Conservation (phyloP, 35 echinoderm and acorn worm genomes). For the Heliocidaris tuberculata region DNA sequence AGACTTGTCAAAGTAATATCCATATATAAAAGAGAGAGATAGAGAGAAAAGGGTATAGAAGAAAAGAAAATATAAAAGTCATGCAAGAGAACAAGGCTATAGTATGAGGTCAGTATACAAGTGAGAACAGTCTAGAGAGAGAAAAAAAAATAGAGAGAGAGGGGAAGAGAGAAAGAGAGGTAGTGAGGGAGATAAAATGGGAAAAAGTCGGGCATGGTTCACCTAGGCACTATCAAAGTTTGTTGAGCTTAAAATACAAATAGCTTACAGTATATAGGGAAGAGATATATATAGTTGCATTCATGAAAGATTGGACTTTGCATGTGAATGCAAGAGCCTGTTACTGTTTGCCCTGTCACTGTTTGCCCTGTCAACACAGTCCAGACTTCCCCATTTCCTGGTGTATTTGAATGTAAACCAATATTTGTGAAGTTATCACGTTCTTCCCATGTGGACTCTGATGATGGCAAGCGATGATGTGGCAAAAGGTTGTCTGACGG, state of each 20-base stretch:
- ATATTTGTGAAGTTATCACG: slow-evolving; percentile 11
- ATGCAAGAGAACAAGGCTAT: too few relatives aligned
- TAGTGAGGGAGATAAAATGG: neutral
- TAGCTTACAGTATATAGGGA: neutral
- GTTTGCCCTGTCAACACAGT: neutral
- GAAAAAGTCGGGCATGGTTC: neutral
- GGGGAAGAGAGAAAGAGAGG: neutral
- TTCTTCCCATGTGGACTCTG: neutral
- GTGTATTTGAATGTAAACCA: neutral
- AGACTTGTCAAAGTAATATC: neutral
- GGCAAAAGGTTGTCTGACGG: neutral
- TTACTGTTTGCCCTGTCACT: slow-evolving; percentile 8
- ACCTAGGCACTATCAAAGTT: neutral
- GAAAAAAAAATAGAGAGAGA: too few relatives aligned
- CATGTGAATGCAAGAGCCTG: neutral
- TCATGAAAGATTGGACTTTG: slow-evolving; percentile 1
- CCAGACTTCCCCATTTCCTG: neutral
- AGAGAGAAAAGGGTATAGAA: neutral
- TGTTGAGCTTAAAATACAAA: neutral
- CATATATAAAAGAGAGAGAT: neutral
- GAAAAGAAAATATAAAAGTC: too few relatives aligned
- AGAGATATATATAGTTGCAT: neutral
- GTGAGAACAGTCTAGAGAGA: too few relatives aligned
- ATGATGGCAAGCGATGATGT: neutral
- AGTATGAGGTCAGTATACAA: too few relatives aligned